phyloP scores from a whole-genome alignment of 2,113 vertebrate species.

The Zapus hudsonius region DNA sequence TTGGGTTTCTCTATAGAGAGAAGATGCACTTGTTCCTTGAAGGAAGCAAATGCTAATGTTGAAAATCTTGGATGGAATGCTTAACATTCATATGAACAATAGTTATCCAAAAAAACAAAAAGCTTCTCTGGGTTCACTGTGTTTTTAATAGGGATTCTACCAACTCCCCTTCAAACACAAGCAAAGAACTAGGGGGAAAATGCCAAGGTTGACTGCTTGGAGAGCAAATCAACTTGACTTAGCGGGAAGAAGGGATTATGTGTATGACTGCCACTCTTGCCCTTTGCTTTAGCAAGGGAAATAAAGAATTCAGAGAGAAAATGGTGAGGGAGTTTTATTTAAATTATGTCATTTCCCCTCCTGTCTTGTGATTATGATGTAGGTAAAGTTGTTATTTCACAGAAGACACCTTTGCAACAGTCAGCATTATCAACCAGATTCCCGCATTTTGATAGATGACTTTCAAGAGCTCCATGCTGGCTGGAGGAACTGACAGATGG shows the following conservation, averaged over 20 bases:
- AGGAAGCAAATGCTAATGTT: constrained; percentile 55
- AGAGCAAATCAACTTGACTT: constrained; percentile 50
- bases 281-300: constrained; percentile 59
- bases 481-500: constrained; percentile 60
- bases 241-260: not conserved
- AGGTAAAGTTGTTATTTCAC: constrained; percentile 64
- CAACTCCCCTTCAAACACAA: constrained; percentile 21
- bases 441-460: constrained; percentile 68
- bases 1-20: not conserved
- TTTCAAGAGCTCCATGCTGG: constrained; percentile 52
- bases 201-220: constrained; percentile 16
- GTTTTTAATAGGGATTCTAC: not conserved
- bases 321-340: not conserved
- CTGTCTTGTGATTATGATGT: constrained; percentile 51
- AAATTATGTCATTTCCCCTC: not conserved
- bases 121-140: constrained; percentile 27
- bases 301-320: constrained; percentile 63
- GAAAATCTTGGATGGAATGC: constrained; percentile 26
- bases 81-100: constrained; percentile 42
- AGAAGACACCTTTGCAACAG: constrained; percentile 26
- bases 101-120: not conserved
- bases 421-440: constrained; percentile 58
- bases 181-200: constrained; percentile 2
- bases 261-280: constrained; percentile 4
- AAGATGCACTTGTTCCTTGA: constrained; percentile 35